Base-by-base conservation (phyloP, 64 coral and sea anemone genomes). In the Orbicella faveolata region DNA sequence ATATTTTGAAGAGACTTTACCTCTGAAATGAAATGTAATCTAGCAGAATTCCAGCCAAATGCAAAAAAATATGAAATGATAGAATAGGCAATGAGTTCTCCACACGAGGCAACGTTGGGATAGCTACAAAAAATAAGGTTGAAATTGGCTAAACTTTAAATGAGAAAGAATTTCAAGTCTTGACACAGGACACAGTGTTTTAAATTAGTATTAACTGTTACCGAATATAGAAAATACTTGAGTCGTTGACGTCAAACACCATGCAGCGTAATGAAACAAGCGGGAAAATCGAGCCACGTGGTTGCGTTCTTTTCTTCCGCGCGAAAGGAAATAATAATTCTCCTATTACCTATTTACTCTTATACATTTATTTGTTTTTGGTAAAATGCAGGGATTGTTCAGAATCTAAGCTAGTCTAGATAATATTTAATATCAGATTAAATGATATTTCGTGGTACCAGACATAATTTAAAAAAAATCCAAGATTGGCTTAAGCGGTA, bases 401-500 rank as follows among this genome's bases (percentile, higher is more conserved):
- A 59, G 15, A 59, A 9, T 59, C 15, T 59, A 2, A 14, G 13
- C 55, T 14, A 59, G 55, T 15, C 10, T 59, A 1, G 55, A 59
- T 15, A 59, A 59, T 59, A 12, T 59, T 59, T 14, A 59, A 59
- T 12, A 59, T 59, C 15, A 59, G 55, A 6, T 48, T 48, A 48
- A 48, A 48, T 6, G 44, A 48, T 48, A 48, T 6, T 48, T 48
- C 44, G 44, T 48, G 5, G 44, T 48, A 48, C 7, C 44, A 48
- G 44, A 48, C 44, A 48, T 48, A 48, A 48, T 48, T 48, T 48
- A 48, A 48, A 48, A 30, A 65, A 83, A 37, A 34, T 52, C 65
- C 37, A 85, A 85, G 82, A 85, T 85, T 85, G 82, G 82, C 82
- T 85, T 53, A 14, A 52, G 82, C 82, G 82, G 82, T 52, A 26